Evolutionary conservation across 2,113 vertebrate genomes (phyloP), one percentile per base, ranked within the genome.

Genomic region (Macquaria ambigua): DNA sequence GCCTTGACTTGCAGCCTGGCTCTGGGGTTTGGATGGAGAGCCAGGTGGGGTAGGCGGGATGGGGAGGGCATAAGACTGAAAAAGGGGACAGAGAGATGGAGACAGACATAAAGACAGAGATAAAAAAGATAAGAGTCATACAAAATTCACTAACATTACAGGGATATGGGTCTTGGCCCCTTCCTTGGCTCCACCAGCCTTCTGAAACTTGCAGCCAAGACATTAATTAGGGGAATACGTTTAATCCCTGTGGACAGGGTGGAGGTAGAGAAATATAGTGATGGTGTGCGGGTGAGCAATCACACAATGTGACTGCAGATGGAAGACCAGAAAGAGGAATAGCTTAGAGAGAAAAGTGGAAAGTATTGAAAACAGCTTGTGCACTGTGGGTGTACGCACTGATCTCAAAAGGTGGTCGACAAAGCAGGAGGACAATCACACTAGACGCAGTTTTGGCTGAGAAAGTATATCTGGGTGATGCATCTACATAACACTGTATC

Each of bases 151-250:
- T 63, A 59, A 25, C 64, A 48, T 77, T 80, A 81, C 18, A 78
- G 64, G 82, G 82, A 74, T 41, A 31, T 72, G 77, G 75, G 71
- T 82, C 84, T 48, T 83, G 82, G 63, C 81, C 86, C 37, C 75
- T 31, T 15, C 63, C 79, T 85, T 92, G 84, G 86, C 85, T 77
- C 92, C 92, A 90, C 92, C 92, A 90, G 84, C 39, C 15, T 34
- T 48, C 71, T 23, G 76, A 82, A 2, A 5, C 79, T 79, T 77
- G 84, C 86, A 93, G 94, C 89, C 92, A 93, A 93, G 82, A 89
- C 79, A 92, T 93, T 93, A 95, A 96, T 92, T 93, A 95, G 89
- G 79, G 81, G 63, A 93, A 95, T 93, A 91, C 89, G 86, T 94
- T 92, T 95, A 93, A 88, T 92, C 90, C 63, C 72, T 34, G 25